phyloP scores from a whole-genome alignment of 2,888 invertebrate species.

The Cecidostiba fungosa region DNA sequence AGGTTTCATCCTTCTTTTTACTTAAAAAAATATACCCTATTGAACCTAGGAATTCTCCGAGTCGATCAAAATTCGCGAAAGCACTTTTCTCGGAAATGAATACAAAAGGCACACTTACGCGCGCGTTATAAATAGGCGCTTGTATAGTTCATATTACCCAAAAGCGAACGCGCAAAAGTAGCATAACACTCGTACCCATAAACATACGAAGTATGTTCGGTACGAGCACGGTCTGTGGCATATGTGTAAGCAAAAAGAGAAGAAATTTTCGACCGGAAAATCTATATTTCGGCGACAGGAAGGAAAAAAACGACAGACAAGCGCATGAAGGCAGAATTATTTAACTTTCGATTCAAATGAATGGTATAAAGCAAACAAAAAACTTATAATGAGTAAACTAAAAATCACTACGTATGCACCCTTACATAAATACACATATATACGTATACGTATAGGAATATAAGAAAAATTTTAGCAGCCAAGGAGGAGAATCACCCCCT shows the following conservation, averaged over 20 bases:
- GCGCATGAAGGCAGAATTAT: constrained; percentile 55
- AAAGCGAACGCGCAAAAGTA: constrained; percentile 70
- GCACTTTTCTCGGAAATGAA: constrained; percentile 57
- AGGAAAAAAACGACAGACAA: constrained; percentile 13
- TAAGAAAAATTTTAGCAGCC: constrained; percentile 74
- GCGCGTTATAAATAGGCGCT: constrained; percentile 61
- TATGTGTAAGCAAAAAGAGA: constrained; percentile 12
- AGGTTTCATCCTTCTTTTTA: neutral
- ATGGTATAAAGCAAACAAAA: constrained; percentile 68
- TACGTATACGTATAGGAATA: constrained; percentile 76
- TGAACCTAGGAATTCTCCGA: constrained; percentile 56
- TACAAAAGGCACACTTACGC: constrained; percentile 60
- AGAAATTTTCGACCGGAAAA: constrained; percentile 31
- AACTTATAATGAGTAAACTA: constrained; percentile 69
- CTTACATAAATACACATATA: constrained; percentile 73
- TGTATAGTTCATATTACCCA: constrained; percentile 66
- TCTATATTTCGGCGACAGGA: constrained; percentile 13
- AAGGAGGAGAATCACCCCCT: constrained; percentile 60
- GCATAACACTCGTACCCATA: constrained; percentile 72
- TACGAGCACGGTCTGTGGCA: constrained; percentile 51
- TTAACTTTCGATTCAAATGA: constrained; percentile 65
- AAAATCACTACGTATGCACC: constrained; percentile 75
- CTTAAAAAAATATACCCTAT: neutral
- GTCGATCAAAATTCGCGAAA: constrained; percentile 50
- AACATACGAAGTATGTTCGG: constrained; percentile 69